Evolutionary conservation across 35 echinoderm and acorn worm genomes (phyloP), one percentile per base, ranked within the genome.

Genomic region (Chiridota heheva): DNA sequence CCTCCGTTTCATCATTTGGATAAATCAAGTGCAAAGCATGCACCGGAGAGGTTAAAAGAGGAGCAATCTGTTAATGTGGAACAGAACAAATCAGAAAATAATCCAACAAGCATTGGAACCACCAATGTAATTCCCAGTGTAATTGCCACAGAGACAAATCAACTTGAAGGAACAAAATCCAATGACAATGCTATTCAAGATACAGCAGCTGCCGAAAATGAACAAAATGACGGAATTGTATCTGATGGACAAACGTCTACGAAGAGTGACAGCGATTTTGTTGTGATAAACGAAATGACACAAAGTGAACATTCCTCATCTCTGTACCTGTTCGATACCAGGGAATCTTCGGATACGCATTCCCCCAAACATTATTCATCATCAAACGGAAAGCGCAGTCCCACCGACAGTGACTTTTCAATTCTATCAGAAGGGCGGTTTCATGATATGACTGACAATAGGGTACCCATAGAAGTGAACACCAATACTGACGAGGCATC

Each of bases 191-290:
- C n/a, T n/a, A n/a, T n/a, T n/a, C n/a, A n/a, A n/a, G n/a, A n/a
- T n/a, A n/a, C n/a, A n/a, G n/a, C n/a, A n/a, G n/a, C n/a, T 8
- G 57, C 12, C 16, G 34, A 26, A 22, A 62, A 57, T 20, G 40
- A 33, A 2, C 29, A 25, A 7, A 78, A 78, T 40, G 75, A 78
- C 18, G 75, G 58, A 10, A 78, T 49, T 30, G 62, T 60, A 60
- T 80, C 85, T 0, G 82, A 92, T 51, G 78, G 83, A 27, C 78
- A 66, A 2, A 81, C 73, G 17, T 97, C 94, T 22, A 59, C 74
- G 4, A 91, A 79, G 24, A 98, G 95, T 46, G 91, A 95, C 74
- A 95, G 91, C 44, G 95, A 98, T 62, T 98, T 98, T 86, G 95
- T 98, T 58, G 89, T 98, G 47, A 98, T 98, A 36, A 98, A 91